A percentile compares a stretch with the other conserved stretches of the same genome.
Evolutionary conservation across 1,140 invertebrate species (phyloP).

Genomic region (Drosophila melanica): DNA sequence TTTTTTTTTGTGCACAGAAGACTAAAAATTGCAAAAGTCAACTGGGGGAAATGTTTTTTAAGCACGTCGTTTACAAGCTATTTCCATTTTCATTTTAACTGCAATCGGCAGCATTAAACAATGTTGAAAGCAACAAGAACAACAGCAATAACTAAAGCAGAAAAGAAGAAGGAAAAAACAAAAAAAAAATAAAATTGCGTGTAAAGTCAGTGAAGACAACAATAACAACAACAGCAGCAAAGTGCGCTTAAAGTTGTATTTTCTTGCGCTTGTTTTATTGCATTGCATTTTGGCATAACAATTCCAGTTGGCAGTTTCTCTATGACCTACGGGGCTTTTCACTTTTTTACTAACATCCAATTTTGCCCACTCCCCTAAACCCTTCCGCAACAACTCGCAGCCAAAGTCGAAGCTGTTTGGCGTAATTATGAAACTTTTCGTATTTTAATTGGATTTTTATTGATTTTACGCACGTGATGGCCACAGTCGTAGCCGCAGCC

Average conservation of each 20-base stretch:
- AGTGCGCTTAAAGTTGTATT: conserved; percentile 55
- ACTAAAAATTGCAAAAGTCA: conserved; percentile 9
- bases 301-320: conserved; percentile 65
- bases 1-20: conserved; percentile 35
- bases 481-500: conserved; percentile 5
- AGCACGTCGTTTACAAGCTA: conserved; percentile 74
- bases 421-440: conserved; percentile 77
- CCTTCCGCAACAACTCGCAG: background rate
- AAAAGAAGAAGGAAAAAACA: conserved; percentile 21
- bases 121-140: conserved; percentile 56
- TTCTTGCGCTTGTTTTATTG: conserved; percentile 55
- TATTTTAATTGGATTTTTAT: conserved; percentile 82
- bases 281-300: conserved; percentile 52
- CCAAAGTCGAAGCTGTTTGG: conserved; percentile 31
- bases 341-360: conserved; percentile 34
- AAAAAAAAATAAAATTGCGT: conserved; percentile 60
- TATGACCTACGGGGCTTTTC: conserved; percentile 57
- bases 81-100: conserved; percentile 76
- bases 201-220: conserved; percentile 54
- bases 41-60: conserved; percentile 63
- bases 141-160: conserved; percentile 33
- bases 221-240: conserved; percentile 42
- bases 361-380: background rate
- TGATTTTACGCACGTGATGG: conserved; percentile 80
- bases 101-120: conserved; percentile 75